These are phyloP conservation scores for Bombylius discolor DNA, from an alignment of 2,888 invertebrate genomes.

Conservation along the genomic window DNA sequence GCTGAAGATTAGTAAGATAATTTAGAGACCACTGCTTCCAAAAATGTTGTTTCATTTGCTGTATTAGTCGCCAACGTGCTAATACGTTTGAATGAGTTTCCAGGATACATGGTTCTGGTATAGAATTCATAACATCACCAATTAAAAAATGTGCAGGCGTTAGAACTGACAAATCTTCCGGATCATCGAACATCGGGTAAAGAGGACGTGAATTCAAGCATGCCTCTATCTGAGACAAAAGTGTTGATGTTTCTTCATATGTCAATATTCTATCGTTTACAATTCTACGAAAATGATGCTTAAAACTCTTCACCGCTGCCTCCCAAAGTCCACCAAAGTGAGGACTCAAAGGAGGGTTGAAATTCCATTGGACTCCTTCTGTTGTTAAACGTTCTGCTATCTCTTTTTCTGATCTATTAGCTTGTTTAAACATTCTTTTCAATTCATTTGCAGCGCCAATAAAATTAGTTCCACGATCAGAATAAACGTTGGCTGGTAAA, in stretches of 20 bases:
- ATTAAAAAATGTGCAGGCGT: constrained; percentile 3
- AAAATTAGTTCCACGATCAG: background rate
- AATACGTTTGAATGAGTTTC: too few relatives aligned
- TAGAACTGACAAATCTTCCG: background rate
- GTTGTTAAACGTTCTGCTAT: background rate
- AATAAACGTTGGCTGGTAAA: background rate
- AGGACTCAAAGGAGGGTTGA: constrained; percentile 20
- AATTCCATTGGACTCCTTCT: constrained; percentile 17
- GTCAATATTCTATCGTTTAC: background rate
- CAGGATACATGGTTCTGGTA: background rate
- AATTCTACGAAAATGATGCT: background rate
- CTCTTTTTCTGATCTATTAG: background rate
- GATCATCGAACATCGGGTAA: background rate
- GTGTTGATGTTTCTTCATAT: constrained; percentile 1
- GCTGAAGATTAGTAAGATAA: constrained; percentile 19
- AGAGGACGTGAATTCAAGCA: background rate
- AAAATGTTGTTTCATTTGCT: too few relatives aligned
- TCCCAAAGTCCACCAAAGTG: constrained; percentile 23
- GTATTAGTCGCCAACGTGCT: too few relatives aligned
- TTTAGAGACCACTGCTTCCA: constrained; percentile 16
- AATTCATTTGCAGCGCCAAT: background rate
- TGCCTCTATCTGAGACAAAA: constrained; percentile 1
- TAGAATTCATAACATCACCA: background rate
- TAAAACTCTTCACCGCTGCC: too few relatives aligned
- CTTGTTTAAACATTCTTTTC: background rate